These are phyloP conservation scores for Solenopsis invicta DNA, from an alignment of 1,140 invertebrate genomes.

Conservation along the genomic window DNA sequence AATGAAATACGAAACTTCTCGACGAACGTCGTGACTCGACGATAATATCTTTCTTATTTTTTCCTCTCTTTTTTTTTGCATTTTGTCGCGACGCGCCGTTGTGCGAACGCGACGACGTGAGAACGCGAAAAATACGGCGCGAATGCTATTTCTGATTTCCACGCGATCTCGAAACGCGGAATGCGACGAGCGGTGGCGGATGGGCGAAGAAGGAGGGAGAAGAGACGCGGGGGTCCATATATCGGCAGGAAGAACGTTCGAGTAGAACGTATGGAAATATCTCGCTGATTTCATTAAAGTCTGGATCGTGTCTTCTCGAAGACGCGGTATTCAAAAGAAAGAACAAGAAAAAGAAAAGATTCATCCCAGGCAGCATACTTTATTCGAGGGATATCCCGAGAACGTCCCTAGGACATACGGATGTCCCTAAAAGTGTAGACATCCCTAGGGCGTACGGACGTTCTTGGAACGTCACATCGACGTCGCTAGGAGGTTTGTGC, in stretches of 20 bases:
- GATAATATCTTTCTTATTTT: neutral
- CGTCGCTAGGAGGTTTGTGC: too few relatives aligned
- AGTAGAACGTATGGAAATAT: slow-evolving; percentile 25
- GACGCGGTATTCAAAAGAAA: neutral
- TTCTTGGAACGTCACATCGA: too few relatives aligned
- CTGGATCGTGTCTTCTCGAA: slow-evolving; percentile 15
- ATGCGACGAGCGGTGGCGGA: slow-evolving; percentile 51
- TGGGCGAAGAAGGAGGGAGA: slow-evolving; percentile 27
- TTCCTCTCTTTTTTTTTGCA: neutral
- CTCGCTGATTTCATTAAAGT: slow-evolving; percentile 40
- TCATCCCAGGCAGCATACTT: too few relatives aligned
- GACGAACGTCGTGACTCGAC: neutral
- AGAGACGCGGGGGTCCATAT: neutral
- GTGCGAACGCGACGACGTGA: neutral
- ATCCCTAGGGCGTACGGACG: too few relatives aligned
- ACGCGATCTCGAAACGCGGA: slow-evolving; percentile 70
- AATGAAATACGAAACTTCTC: neutral
- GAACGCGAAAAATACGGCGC: slow-evolving; percentile 64
- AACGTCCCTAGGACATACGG: too few relatives aligned
- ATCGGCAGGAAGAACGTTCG: slow-evolving; percentile 14
- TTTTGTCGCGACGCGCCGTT: slow-evolving; percentile 4
- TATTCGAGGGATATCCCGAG: too few relatives aligned
- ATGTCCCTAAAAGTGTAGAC: too few relatives aligned
- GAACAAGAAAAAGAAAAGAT: too few relatives aligned
- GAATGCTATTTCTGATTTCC: slow-evolving; percentile 80